Percentiles rank a stretch among this genome's conserved stretches.
Conservation (phyloP, 1,140 invertebrate species). For the Meteorus sp. region DNA sequence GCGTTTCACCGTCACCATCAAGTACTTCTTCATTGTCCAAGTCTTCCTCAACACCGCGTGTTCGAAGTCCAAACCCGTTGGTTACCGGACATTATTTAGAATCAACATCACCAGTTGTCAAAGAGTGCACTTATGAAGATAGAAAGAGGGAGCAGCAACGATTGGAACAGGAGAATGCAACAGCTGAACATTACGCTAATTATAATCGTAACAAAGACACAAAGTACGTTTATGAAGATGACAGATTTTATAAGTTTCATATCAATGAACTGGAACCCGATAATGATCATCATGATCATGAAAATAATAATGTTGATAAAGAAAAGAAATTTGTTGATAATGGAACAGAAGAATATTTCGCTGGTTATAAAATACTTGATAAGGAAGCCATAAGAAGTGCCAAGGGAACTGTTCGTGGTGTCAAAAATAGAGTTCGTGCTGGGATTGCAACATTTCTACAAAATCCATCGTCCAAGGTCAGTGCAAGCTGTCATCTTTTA, state of each 20-base stretch:
- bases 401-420: constrained; percentile 88
- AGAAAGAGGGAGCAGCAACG: constrained; percentile 61
- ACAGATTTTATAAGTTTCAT: constrained; percentile 81
- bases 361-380: constrained; percentile 77
- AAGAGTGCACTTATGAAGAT: constrained; percentile 71
- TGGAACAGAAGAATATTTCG: constrained; percentile 72
- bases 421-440: constrained; percentile 90
- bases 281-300: constrained; percentile 51
- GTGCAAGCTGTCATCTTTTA: too few relatives aligned
- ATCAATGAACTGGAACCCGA: constrained; percentile 73
- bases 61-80: constrained; percentile 33
- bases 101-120: constrained; percentile 56
- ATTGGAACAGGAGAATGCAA: constrained; percentile 52
- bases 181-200: constrained; percentile 33
- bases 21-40: constrained; percentile 39
- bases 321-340: constrained; percentile 53
- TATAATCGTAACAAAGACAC: constrained; percentile 56
- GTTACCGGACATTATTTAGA: constrained; percentile 25
- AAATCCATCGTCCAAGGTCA: constrained; percentile 74
- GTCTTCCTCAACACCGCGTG: constrained; percentile 38
- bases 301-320: constrained; percentile 40
- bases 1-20: constrained; percentile 37
- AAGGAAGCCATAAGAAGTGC: constrained; percentile 81
- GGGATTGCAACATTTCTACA: constrained; percentile 92
- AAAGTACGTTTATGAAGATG: constrained; percentile 67